phyloP scores from a whole-genome alignment of 2,888 invertebrate species.

The Cerastis leucographa region DNA sequence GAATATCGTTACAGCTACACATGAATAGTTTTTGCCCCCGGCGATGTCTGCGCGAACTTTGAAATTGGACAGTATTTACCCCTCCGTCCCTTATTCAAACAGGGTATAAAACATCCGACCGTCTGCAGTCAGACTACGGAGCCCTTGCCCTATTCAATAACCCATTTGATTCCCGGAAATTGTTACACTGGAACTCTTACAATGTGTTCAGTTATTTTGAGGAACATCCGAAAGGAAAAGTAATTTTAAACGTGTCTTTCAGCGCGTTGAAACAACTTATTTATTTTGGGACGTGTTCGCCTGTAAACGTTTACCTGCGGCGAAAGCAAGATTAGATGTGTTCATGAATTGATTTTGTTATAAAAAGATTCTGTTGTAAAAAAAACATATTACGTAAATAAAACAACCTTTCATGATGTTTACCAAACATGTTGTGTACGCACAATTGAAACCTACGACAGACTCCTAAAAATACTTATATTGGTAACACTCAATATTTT shows the following conservation, averaged over 20 bases:
- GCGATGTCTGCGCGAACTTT: constrained; percentile 49
- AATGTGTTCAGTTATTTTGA: constrained; percentile 60
- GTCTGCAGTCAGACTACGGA: constrained; percentile 42
- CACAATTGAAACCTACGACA: neutral
- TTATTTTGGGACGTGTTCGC: constrained; percentile 33
- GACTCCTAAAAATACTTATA: neutral
- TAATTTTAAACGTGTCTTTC: constrained; percentile 24
- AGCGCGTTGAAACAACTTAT: constrained; percentile 28
- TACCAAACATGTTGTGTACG: neutral
- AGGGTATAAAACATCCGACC: constrained; percentile 55
- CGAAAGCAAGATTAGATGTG: constrained; percentile 11
- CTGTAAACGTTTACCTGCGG: constrained; percentile 20
- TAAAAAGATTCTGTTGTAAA: constrained; percentile 13
- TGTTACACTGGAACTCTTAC: constrained; percentile 53
- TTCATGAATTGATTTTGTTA: constrained; percentile 9
- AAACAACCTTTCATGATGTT: constrained; percentile 3
- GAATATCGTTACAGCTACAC: constrained; percentile 13
- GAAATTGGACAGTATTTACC: constrained; percentile 60
- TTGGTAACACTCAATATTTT: neutral
- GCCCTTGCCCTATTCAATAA: constrained; percentile 61
- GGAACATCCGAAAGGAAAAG: constrained; percentile 17
- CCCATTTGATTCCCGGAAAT: constrained; percentile 63
- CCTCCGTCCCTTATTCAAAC: constrained; percentile 51
- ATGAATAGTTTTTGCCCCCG: constrained; percentile 33
- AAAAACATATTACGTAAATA: neutral